A percentile compares a stretch with the other conserved stretches of the same genome.
These are phyloP conservation scores for Pantherophis alleghaniensis DNA, from an alignment of 2,797 vertebrate genomes.

Conservation along the genomic window DNA sequence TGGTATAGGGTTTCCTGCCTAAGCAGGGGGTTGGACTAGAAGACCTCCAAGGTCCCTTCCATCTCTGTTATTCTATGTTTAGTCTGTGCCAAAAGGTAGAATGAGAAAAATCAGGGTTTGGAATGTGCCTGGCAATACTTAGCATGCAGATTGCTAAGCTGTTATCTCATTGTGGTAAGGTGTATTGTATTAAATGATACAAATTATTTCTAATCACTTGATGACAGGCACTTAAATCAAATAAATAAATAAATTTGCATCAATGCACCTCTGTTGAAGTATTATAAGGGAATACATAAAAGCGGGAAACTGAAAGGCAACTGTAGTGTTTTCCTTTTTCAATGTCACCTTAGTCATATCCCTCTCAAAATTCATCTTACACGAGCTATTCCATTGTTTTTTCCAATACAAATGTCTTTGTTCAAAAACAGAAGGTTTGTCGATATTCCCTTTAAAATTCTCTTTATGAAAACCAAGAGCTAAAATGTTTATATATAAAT, in stretches of 20 bases:
- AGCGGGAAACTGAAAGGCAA: slow-evolving; percentile 66
- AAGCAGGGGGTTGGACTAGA: no score
- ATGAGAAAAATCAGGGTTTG: background rate
- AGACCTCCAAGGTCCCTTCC: no score
- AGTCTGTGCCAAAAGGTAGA: background rate
- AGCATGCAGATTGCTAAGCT: background rate
- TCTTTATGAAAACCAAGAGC: slow-evolving; percentile 73
- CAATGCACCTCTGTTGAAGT: background rate
- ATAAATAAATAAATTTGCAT: background rate
- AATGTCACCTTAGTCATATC: slow-evolving; percentile 70
- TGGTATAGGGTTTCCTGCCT: no score
- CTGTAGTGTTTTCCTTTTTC: slow-evolving; percentile 66
- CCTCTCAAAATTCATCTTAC: slow-evolving; percentile 65
- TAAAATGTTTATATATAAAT: slow-evolving; percentile 69
- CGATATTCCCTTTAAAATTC: slow-evolving; percentile 74
- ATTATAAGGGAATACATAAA: slow-evolving; percentile 15
- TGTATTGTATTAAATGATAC: background rate
- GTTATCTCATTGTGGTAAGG: no score
- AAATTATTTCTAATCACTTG: background rate
- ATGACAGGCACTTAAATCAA: background rate
- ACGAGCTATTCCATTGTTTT: slow-evolving; percentile 53
- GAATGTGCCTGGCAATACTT: background rate
- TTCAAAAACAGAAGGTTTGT: slow-evolving; percentile 63
- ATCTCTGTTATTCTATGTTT: background rate
- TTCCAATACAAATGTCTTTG: slow-evolving; percentile 67